These are phyloP conservation scores for Rhingia rostrata DNA, from an alignment of 2,888 invertebrate species.

Conservation along the genomic window DNA sequence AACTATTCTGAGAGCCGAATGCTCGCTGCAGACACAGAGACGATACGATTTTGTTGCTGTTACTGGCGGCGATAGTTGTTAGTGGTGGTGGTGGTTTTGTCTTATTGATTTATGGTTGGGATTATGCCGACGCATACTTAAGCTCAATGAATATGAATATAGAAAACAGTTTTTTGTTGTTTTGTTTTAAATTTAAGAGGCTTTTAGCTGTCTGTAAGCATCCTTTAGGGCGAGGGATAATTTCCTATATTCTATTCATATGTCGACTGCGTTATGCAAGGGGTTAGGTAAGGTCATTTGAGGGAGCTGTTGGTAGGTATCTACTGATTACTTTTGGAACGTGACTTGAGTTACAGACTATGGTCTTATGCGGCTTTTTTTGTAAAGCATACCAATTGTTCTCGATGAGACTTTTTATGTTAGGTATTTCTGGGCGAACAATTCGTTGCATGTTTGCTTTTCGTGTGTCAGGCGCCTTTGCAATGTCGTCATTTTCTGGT, in stretches of 20 bases:
- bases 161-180: not conserved
- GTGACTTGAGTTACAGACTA: constrained; percentile 32
- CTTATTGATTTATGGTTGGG: constrained; percentile 69
- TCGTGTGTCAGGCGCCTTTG: no score
- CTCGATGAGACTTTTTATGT: no score
- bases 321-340: constrained; percentile 34
- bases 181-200: constrained; percentile 14
- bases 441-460: no score
- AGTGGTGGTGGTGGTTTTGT: constrained; percentile 20
- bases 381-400: not conserved
- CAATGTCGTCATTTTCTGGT: no score
- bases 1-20: constrained; percentile 22
- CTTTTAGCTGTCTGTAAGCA: constrained; percentile 48
- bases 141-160: constrained; percentile 20
- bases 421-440: no score
- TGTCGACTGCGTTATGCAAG: constrained; percentile 42
- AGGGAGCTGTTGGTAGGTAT: constrained; percentile 18
- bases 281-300: constrained; percentile 58
- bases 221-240: constrained; percentile 35
- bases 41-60: constrained; percentile 33
- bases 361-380: constrained; percentile 1
- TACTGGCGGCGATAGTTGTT: not conserved
- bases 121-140: constrained; percentile 62
- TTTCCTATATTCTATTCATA: not conserved
- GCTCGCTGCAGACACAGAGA: constrained; percentile 29